These are phyloP conservation scores for Poliocrania exsul DNA, from an alignment of 2,797 vertebrate genomes.

Conservation along the genomic window DNA sequence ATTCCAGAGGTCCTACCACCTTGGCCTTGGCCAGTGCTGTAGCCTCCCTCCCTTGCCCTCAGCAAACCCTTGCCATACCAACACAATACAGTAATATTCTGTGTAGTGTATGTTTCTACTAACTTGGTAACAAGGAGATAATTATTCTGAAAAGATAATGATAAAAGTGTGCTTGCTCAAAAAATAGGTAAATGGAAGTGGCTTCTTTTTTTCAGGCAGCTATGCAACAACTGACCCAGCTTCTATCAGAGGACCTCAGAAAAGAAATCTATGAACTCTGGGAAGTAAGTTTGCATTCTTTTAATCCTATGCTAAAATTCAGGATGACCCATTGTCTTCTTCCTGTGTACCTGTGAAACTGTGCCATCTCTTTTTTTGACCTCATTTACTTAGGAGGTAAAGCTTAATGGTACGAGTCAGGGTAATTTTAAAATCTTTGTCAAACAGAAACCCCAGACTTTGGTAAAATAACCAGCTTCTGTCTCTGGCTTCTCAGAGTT, in stretches of 20 bases:
- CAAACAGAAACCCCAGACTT: background rate
- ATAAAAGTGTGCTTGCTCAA: background rate
- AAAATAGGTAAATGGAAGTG: background rate
- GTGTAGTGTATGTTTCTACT: background rate
- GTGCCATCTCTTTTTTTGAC: background rate
- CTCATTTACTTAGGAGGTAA: background rate
- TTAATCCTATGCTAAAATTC: background rate
- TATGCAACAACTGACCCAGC: slow-evolving; percentile 86
- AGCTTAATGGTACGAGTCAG: background rate
- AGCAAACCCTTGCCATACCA: background rate
- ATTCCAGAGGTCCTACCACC: background rate
- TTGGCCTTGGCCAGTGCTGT: background rate
- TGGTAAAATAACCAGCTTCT: background rate
- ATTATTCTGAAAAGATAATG: background rate
- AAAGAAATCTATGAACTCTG: slow-evolving; percentile 92
- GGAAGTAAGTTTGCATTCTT: slow-evolving; percentile 81
- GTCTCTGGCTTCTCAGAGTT: background rate
- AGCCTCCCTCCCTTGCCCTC: background rate
- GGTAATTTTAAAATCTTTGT: background rate
- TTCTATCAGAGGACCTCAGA: slow-evolving; percentile 84
- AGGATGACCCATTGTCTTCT: background rate
- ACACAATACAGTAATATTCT: background rate
- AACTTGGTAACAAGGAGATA: background rate
- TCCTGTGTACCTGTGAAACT: background rate
- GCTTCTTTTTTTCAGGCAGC: slow-evolving; percentile 82